Percentiles rank a stretch among this genome's conserved stretches.
Evolutionary conservation across 2,888 invertebrate species (phyloP).

Genomic region (Gymnoscelis rufifasciata): DNA sequence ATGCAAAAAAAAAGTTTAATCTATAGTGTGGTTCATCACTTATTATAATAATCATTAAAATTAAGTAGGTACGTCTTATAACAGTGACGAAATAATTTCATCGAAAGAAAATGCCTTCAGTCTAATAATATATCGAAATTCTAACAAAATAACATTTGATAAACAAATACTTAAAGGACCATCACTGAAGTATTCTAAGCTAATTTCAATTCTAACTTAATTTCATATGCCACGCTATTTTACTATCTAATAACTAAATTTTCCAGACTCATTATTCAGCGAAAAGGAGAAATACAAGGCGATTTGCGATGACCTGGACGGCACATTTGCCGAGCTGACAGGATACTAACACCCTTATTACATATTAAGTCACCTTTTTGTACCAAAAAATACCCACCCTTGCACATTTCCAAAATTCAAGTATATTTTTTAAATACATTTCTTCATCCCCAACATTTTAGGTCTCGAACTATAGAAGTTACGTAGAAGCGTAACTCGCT

Average conservation of each 20-base stretch:
- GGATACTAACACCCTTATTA: conserved; percentile 88
- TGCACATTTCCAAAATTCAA: background rate
- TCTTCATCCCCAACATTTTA: no score
- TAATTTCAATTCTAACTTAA: conserved; percentile 18
- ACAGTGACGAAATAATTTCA: no score
- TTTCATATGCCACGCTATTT: conserved; percentile 28
- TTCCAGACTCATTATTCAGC: conserved; percentile 90
- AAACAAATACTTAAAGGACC: conserved; percentile 44
- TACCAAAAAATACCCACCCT: conserved; percentile 28
- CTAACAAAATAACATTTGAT: background rate
- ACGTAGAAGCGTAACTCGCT: background rate
- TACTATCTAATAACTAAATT: conserved; percentile 63
- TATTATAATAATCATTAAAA: no score
- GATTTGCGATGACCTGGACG: conserved; percentile 98
- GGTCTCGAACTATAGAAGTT: background rate
- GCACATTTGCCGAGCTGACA: conserved; percentile 97
- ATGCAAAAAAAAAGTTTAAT: no score
- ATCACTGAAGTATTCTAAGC: background rate
- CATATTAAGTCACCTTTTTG: conserved; percentile 58
- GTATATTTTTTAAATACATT: no score
- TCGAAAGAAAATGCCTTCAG: no score
- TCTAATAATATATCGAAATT: background rate
- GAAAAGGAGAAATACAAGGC: conserved; percentile 97
- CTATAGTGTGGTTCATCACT: no score
- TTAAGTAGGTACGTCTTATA: no score